Evolutionary conservation across 2,888 invertebrate genomes (phyloP).

Genomic region (Philhelius pedissequus): DNA sequence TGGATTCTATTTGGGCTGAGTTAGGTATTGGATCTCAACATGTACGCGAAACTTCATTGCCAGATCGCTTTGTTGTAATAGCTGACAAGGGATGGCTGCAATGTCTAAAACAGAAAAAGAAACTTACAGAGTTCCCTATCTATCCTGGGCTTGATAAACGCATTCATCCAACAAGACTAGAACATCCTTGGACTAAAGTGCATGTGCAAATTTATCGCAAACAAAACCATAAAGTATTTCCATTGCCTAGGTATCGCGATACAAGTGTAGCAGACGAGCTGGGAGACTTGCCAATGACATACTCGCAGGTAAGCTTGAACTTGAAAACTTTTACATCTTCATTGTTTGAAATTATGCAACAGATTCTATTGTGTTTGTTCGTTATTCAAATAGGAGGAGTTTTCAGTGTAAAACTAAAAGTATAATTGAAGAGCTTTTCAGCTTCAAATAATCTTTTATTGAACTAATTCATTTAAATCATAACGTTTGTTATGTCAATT

Average conservation of each 20-base stretch:
- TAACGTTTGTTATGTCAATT: not conserved
- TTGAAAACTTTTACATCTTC: constrained; percentile 11
- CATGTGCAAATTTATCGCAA: constrained; percentile 82
- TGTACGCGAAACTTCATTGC: constrained; percentile 80
- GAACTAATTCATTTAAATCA: not conserved
- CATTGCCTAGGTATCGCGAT: constrained; percentile 82
- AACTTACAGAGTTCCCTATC: constrained; percentile 73
- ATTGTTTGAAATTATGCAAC: constrained; percentile 34
- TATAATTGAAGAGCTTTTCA: not conserved
- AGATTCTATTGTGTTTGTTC: not conserved
- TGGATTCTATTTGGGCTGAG: constrained; percentile 86
- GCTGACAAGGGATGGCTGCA: constrained; percentile 86
- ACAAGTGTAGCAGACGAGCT: constrained; percentile 65
- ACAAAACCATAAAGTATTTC: constrained; percentile 86
- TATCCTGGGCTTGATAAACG: constrained; percentile 74
- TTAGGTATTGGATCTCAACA: constrained; percentile 86
- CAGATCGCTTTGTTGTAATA: constrained; percentile 82
- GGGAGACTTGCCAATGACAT: constrained; percentile 84
- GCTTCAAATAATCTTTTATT: not conserved
- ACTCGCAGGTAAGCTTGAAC: constrained; percentile 82
- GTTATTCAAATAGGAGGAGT: not conserved
- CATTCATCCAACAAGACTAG: constrained; percentile 74
- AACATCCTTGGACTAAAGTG: constrained; percentile 80
- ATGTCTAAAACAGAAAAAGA: constrained; percentile 74
- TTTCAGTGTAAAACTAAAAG: not conserved